Conservation (phyloP, 64 coral and sea anemone genomes). For the Stylophora pistillata region DNA sequence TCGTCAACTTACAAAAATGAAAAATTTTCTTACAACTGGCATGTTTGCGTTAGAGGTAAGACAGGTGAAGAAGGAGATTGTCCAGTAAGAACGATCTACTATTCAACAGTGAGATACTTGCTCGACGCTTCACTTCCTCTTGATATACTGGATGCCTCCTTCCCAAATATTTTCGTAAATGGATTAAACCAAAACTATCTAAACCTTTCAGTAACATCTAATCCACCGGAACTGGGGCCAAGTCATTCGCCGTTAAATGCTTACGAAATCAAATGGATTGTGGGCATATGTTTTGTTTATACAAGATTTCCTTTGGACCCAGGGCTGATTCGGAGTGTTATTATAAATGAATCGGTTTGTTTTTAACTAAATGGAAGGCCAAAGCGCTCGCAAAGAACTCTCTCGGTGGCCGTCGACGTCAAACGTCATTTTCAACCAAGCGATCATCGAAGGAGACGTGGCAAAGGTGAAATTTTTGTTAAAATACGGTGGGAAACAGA, state of each 20-base stretch:
- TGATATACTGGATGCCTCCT: neutral
- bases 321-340: neutral
- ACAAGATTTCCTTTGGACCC: neutral
- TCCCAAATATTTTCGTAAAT: neutral
- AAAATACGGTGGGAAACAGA: constrained; percentile 60
- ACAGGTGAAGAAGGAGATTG: constrained; percentile 1
- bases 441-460: constrained; percentile 56
- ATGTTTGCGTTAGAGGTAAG: neutral
- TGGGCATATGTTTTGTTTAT: neutral
- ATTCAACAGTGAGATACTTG: constrained; percentile 9
- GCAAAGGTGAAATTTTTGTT: constrained; percentile 62
- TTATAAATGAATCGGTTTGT: constrained; percentile 24
- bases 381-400: constrained; percentile 27
- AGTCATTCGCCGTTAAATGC: neutral
- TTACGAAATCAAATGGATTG: neutral
- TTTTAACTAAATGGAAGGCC: constrained; percentile 25
- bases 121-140: neutral
- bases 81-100: neutral
- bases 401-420: constrained; percentile 54
- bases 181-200: neutral
- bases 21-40: too few relatives aligned
- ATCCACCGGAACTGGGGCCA: neutral
- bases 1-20: too few relatives aligned
- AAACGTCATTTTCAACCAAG: constrained; percentile 58
- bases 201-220: neutral